Evolutionary conservation across 2,888 invertebrate species (phyloP).

Genomic region (Charanyca ferruginea): DNA sequence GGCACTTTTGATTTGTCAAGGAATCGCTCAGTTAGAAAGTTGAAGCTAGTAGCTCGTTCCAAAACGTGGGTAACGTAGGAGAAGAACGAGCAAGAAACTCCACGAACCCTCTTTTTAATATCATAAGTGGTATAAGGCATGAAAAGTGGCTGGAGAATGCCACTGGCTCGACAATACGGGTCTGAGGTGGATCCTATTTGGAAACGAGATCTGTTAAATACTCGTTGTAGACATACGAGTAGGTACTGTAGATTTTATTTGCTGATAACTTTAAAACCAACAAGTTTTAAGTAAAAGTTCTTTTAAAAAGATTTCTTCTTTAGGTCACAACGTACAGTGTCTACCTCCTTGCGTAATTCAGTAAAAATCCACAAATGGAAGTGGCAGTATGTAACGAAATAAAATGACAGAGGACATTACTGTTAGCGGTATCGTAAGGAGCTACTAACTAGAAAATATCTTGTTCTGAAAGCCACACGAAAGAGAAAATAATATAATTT

Average conservation of each 20-base stretch:
- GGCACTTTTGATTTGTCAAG: no score
- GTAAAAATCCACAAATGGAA: not conserved
- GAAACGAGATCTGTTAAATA: constrained; percentile 6
- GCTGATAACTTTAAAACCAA: constrained; percentile 23
- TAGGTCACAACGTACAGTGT: constrained; percentile 2
- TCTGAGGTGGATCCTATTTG: constrained; percentile 18
- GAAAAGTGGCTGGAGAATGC: constrained; percentile 9
- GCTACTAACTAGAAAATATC: no score
- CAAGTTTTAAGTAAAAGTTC: not conserved
- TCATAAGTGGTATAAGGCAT: not conserved
- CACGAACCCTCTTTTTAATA: no score
- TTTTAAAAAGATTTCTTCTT: constrained; percentile 13
- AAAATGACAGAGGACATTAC: no score
- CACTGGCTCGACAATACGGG: not conserved
- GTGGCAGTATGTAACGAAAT: no score
- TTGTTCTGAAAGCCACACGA: no score
- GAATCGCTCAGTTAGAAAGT: no score
- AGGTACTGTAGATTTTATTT: constrained; percentile 23
- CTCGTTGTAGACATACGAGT: constrained; percentile 30
- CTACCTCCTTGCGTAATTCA: constrained; percentile 19
- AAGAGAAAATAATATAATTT: no score
- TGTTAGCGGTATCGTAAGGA: no score
- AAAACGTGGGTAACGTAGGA: no score
- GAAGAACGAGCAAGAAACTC: no score
- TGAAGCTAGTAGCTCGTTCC: no score